Conservation (phyloP, 2,113 vertebrate genomes). For the Anoplopoma fimbria region DNA sequence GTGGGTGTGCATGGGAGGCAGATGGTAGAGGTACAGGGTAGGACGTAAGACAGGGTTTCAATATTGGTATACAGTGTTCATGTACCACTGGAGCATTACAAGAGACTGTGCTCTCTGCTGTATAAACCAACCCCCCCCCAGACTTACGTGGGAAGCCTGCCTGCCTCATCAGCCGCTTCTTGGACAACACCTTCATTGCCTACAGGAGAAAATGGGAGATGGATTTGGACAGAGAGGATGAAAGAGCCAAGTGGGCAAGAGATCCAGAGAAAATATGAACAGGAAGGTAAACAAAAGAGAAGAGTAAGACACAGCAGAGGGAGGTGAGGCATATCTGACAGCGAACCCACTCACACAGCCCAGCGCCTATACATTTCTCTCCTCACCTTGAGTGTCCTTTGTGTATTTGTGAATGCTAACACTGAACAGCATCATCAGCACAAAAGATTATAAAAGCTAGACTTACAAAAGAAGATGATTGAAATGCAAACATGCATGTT, state of each 20-base stretch:
- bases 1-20: background rate
- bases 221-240: slow-evolving; percentile 9
- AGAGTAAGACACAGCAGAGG: slow-evolving; percentile 4
- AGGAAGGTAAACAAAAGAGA: slow-evolving; percentile 16
- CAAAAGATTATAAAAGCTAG: background rate
- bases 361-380: background rate
- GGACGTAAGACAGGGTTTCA: background rate
- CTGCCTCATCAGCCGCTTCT: slow-evolving; percentile 97
- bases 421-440: background rate
- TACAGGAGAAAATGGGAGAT: slow-evolving; percentile 67
- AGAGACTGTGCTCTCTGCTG: slow-evolving; percentile 49
- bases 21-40: background rate
- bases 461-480: background rate
- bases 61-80: slow-evolving; percentile 3
- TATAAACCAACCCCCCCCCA: slow-evolving; percentile 58
- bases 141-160: slow-evolving; percentile 98
- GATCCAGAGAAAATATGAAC: slow-evolving; percentile 35
- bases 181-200: slow-evolving; percentile 99
- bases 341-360: slow-evolving; percentile 41
- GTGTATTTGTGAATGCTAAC: background rate
- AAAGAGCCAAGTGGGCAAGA: slow-evolving; percentile 23
- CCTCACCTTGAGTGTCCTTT: slow-evolving; percentile 27
- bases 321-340: slow-evolving; percentile 24
- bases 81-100: slow-evolving; percentile 9
- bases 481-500: background rate